Percentiles rank a stretch among this genome's conserved stretches.
Conservation (phyloP, 2,113 vertebrate species). For the Thermophis baileyi region DNA sequence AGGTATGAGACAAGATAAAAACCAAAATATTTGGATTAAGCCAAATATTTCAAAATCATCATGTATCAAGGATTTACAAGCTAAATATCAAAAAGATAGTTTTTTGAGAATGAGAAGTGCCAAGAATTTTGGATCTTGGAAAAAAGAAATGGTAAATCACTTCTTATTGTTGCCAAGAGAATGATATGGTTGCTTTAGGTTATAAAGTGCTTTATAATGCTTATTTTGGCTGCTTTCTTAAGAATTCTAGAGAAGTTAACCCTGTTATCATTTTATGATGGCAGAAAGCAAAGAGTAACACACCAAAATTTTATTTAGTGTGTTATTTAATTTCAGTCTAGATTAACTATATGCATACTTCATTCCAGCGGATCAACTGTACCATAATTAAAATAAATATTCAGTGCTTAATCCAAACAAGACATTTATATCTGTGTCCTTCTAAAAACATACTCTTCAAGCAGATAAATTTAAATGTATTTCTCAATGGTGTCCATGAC, state of each 20-base stretch:
- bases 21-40: not conserved
- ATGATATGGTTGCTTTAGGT: not conserved
- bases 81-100: not conserved
- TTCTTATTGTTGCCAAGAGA: not conserved
- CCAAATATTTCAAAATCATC: not conserved
- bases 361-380: conserved; percentile 10
- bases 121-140: not conserved
- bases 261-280: conserved; percentile 32
- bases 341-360: conserved; percentile 43
- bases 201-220: not conserved
- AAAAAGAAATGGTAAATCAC: not conserved
- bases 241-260: conserved; percentile 44
- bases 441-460: not conserved
- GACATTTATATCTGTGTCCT: not conserved
- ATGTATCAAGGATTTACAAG: not conserved
- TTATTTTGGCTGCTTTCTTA: conserved; percentile 8
- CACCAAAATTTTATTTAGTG: conserved; percentile 52
- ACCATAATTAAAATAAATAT: not conserved
- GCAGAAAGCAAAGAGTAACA: conserved; percentile 44
- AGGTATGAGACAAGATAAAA: not conserved
- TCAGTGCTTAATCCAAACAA: not conserved
- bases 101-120: not conserved
- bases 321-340: conserved; percentile 55
- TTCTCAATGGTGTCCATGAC: not conserved
- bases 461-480: not conserved